Evolutionary conservation across 2,797 vertebrate genomes (phyloP), one percentile per base, ranked within the genome.

Genomic region (Masticophis lateralis): DNA sequence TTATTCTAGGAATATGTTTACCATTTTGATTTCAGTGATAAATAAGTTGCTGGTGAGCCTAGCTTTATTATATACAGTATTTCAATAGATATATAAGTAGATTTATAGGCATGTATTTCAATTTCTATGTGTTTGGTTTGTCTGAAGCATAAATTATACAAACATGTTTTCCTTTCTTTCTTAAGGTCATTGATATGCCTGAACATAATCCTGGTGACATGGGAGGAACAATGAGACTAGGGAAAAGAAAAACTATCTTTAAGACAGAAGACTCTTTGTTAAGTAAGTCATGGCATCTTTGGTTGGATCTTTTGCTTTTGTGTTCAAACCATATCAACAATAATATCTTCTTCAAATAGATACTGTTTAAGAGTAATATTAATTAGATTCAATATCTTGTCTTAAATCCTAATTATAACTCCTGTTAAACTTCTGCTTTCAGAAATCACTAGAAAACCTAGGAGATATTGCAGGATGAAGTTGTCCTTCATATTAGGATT

Each of bases 181-280:
- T 93, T 16, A 91, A 98, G 98, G 97, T 98, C 91, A 98, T 98
- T 95, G 98, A 98, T 90, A 98, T 98, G 98, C 98, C 98, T 7
- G 98, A 98, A 59, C 97, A 98, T 93, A 98, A 96, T 94, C 97
- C 97, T 93, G 98, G 98, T 66, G 96, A 98, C 94, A 95, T 98
- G 97, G 98, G 98, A 93, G 98, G 98, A 97, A 98, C 98, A 8
- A 98, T 98, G 98, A 97, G 98, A 88, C 95, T 98, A 92, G 98
- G 98, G 14, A 97, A 98, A 95, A 97, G 98, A 94, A 98, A 95
- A 88, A 98, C 98, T 11, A 59, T 98, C 95, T 98, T 98, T 95
- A 98, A 97, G 95, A 96, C 97, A 2, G 95, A 97, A 91, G 96
- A 97, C 94, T 98, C 98, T 90, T 60, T 98, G 90, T 89, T 98